Percentiles rank a stretch among this genome's conserved stretches.
Conservation (phyloP, 2,888 invertebrate genomes). For the Odontothrips loti region DNA sequence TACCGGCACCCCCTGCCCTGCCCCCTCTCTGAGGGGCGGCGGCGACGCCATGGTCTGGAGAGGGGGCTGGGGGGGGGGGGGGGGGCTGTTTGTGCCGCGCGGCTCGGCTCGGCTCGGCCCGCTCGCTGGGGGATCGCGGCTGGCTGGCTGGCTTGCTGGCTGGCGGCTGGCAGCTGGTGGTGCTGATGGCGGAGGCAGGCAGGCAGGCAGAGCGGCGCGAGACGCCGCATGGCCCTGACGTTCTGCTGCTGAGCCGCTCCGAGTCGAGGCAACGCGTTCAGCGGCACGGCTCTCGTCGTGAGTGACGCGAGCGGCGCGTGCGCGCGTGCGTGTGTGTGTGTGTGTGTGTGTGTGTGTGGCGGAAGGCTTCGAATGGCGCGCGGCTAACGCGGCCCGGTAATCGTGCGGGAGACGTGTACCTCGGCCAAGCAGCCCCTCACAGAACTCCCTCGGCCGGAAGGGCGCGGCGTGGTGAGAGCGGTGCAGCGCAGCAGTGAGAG, state of each 20-base stretch:
- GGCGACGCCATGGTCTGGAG: no score
- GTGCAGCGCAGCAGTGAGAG: no score
- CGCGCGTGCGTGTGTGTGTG: background rate
- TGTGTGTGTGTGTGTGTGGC: no score
- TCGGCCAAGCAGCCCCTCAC: no score
- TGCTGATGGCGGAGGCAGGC: background rate
- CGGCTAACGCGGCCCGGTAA: no score
- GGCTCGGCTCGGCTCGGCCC: background rate
- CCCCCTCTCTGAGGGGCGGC: no score
- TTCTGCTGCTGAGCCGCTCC: background rate
- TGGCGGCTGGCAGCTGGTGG: background rate
- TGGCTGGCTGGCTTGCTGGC: background rate
- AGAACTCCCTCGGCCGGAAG: no score
- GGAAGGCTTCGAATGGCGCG: no score
- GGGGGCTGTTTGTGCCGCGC: background rate
- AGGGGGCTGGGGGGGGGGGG: background rate
- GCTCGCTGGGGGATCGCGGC: background rate
- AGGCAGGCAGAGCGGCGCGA: background rate
- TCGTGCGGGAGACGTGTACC: no score
- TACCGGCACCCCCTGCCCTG: no score
- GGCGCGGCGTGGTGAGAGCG: no score
- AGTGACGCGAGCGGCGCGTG: background rate
- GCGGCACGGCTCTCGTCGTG: background rate
- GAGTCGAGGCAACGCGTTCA: background rate
- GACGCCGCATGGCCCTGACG: background rate